Evolutionary conservation across 2,888 invertebrate genomes (phyloP).

Genomic region (Myopa tessellatipennis): DNA sequence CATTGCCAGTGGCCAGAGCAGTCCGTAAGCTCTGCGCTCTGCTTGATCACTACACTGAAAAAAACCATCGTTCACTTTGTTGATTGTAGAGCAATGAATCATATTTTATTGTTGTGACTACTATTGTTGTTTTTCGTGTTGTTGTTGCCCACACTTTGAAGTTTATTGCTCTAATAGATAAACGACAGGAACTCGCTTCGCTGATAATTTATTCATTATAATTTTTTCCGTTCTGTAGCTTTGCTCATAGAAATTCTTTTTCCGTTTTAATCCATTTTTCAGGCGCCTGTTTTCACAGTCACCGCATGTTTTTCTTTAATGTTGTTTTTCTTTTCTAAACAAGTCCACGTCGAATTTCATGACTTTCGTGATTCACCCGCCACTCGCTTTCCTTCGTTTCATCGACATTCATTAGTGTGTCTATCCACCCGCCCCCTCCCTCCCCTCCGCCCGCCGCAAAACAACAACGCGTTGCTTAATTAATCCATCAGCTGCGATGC

Average conservation of each 20-base stretch:
- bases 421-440: too few relatives aligned
- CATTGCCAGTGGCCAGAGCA: not conserved
- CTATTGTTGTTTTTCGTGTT: not conserved
- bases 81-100: not conserved
- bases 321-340: not conserved
- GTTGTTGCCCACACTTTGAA: not conserved
- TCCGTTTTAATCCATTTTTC: not conserved
- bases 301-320: not conserved
- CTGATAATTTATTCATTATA: constrained; percentile 4
- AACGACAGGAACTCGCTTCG: constrained; percentile 21
- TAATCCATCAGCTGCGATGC: constrained; percentile 16
- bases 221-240: not conserved
- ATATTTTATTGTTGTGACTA: not conserved
- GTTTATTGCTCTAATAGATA: constrained; percentile 31
- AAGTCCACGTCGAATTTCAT: not conserved
- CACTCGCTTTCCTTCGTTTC: too few relatives aligned
- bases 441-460: not conserved
- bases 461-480: not conserved
- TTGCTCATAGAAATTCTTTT: not conserved
- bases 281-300: not conserved
- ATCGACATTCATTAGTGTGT: too few relatives aligned
- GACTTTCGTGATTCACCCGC: not conserved
- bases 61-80: not conserved
- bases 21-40: too few relatives aligned
- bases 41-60: constrained; percentile 6